Percentiles rank a stretch among this genome's conserved stretches.
Conservation (phyloP, 92 coral and sea anemone species). For the Zoanthus solanderi region DNA sequence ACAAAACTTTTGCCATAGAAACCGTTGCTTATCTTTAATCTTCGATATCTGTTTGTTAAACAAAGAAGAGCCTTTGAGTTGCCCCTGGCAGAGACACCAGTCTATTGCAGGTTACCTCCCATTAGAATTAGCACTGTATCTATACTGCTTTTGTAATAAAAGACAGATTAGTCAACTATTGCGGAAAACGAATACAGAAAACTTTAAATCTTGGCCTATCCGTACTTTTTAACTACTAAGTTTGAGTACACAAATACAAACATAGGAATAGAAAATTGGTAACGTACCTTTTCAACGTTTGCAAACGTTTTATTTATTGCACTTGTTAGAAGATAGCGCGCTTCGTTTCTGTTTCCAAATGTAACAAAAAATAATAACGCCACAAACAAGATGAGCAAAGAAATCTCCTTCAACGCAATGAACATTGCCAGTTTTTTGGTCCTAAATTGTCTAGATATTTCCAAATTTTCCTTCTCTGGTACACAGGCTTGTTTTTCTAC, state of each 20-base stretch:
- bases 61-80: too few relatives aligned
- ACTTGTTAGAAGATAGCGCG: slow-evolving; percentile 43
- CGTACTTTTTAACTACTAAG: not conserved
- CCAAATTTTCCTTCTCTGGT: slow-evolving; percentile 39
- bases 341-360: slow-evolving; percentile 36
- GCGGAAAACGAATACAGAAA: too few relatives aligned
- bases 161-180: too few relatives aligned
- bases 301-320: slow-evolving; percentile 47
- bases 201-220: too few relatives aligned
- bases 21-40: too few relatives aligned
- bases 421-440: slow-evolving; percentile 44
- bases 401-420: slow-evolving; percentile 37
- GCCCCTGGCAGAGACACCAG: too few relatives aligned
- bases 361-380: slow-evolving; percentile 41
- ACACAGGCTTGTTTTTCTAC: not conserved
- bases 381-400: slow-evolving; percentile 40
- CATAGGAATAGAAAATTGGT: not conserved
- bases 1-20: too few relatives aligned
- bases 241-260: not conserved
- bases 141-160: too few relatives aligned
- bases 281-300: slow-evolving; percentile 41
- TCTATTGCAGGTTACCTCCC: too few relatives aligned
- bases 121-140: too few relatives aligned
- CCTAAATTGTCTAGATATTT: slow-evolving; percentile 32
- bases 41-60: too few relatives aligned